phyloP scores from a whole-genome alignment of 2,113 vertebrate genomes.

The Rhynchopsitta pachyrhyncha region DNA sequence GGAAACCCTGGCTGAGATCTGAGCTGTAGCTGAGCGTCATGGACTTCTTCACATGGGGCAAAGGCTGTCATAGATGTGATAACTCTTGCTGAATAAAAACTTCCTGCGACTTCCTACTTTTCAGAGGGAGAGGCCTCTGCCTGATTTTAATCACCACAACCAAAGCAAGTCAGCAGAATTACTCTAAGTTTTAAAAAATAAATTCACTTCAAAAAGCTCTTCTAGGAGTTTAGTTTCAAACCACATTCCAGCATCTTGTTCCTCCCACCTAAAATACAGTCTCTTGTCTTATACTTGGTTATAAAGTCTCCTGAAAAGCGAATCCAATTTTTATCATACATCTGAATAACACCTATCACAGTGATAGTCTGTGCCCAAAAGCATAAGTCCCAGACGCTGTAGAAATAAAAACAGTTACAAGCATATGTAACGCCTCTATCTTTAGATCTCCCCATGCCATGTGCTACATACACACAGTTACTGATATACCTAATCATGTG shows the following conservation, averaged over 20 bases:
- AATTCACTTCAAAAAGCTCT: neutral
- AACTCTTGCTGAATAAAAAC: neutral
- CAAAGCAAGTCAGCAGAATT: neutral
- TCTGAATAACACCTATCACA: neutral
- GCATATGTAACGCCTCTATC: neutral
- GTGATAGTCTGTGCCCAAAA: neutral
- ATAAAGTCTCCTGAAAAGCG: neutral
- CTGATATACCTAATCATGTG: neutral
- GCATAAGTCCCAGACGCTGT: neutral
- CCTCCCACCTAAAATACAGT: neutral
- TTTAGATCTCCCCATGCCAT: neutral
- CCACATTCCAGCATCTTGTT: neutral
- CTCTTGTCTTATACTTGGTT: neutral
- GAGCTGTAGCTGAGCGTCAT: neutral
- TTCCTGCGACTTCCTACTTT: neutral
- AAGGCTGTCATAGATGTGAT: neutral
- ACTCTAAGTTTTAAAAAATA: neutral
- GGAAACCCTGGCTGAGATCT: neutral
- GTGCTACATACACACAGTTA: neutral
- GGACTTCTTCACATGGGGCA: neutral
- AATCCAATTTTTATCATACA: neutral
- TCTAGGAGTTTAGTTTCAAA: neutral
- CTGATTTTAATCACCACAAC: neutral
- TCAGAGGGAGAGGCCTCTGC: neutral
- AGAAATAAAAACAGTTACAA: neutral